Conservation (phyloP, 2,113 vertebrate species). For the Epinephelus cyanopodus region DNA sequence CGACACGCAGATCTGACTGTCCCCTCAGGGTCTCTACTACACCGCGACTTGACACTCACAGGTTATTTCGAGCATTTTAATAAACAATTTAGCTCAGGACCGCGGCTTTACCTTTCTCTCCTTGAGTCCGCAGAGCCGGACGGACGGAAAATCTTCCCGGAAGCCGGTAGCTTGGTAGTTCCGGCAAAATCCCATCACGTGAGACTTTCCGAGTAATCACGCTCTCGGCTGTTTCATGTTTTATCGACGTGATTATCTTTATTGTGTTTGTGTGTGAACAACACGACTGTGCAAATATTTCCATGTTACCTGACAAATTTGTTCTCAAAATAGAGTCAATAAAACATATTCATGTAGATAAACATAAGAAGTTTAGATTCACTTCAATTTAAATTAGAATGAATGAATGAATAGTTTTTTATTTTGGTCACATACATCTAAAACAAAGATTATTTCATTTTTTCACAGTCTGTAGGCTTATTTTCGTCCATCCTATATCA, state of each 20-base stretch:
- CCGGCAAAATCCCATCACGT: constrained; percentile 85
- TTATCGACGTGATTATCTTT: background rate
- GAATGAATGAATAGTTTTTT: too few species aligned
- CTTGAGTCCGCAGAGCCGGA: constrained; percentile 94
- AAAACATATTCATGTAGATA: too few species aligned
- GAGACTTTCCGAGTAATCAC: constrained; percentile 46
- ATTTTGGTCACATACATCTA: too few species aligned
- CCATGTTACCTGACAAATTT: background rate
- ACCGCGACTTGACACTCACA: background rate
- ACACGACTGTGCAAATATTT: background rate
- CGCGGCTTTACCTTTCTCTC: constrained; percentile 87
- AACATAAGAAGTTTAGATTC: background rate
- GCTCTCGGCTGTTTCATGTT: background rate
- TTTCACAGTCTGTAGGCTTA: too few species aligned
- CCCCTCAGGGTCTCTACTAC: accelerated
- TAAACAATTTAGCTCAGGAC: constrained; percentile 20
- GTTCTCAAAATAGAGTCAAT: background rate
- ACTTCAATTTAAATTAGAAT: background rate
- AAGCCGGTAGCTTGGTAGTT: constrained; percentile 86
- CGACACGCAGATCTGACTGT: background rate
- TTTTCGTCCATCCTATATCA: too few species aligned
- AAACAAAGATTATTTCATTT: too few species aligned
- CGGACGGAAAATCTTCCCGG: constrained; percentile 89
- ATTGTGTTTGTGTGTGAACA: background rate
- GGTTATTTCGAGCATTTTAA: constrained; percentile 17